Evolutionary conservation across 2,888 invertebrate species (phyloP).

Genomic region (Hydropsyche betteni): DNA sequence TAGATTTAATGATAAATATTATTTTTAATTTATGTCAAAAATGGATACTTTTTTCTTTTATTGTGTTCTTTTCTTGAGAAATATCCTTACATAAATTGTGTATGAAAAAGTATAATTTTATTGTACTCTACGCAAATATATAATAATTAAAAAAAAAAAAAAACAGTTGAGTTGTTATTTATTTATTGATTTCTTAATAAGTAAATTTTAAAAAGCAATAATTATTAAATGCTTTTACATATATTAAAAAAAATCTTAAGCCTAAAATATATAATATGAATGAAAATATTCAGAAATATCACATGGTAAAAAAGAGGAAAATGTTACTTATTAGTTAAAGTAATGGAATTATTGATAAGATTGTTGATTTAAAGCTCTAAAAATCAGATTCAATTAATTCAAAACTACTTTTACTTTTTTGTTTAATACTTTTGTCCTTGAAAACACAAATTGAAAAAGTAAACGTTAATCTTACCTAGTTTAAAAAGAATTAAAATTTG

Average conservation of each 20-base stretch:
- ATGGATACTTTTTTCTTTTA: too few relatives aligned
- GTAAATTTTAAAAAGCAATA: not conserved
- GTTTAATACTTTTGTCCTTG: not conserved
- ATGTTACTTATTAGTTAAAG: too few relatives aligned
- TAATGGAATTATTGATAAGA: too few relatives aligned
- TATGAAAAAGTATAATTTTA: too few relatives aligned
- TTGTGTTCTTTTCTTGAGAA: too few relatives aligned
- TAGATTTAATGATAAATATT: not conserved
- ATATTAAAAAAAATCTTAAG: slow-evolving; percentile 24
- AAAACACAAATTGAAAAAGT: not conserved
- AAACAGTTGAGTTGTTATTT: not conserved
- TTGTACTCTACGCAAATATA: too few relatives aligned
- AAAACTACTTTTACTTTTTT: not conserved
- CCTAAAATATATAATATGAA: too few relatives aligned
- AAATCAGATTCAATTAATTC: not conserved
- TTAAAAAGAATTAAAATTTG: not conserved
- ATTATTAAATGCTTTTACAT: not conserved
- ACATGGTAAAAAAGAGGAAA: too few relatives aligned
- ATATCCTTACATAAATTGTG: too few relatives aligned
- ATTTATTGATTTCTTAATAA: slow-evolving; percentile 8
- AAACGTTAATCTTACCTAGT: not conserved
- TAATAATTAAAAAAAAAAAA: too few relatives aligned
- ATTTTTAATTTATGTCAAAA: not conserved
- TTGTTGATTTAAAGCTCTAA: too few relatives aligned
- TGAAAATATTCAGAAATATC: too few relatives aligned